Evolutionary conservation across 2,113 vertebrate genomes (phyloP).

Genomic region (Vulpes vulpes): DNA sequence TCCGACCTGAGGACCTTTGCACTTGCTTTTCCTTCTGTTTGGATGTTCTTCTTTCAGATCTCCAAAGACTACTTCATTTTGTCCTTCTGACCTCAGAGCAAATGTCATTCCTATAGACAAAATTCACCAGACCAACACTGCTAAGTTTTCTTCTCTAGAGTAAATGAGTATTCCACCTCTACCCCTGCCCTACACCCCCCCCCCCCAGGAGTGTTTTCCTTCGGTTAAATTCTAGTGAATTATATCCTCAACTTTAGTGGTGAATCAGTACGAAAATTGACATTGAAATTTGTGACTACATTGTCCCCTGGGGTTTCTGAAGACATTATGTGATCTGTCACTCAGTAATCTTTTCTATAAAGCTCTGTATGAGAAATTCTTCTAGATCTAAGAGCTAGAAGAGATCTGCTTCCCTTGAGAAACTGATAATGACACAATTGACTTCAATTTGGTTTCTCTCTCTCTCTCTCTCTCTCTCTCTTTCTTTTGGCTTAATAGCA

Average conservation of each 20-base stretch:
- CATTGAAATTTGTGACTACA: background rate
- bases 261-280: constrained; percentile 22
- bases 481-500: background rate
- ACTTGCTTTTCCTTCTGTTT: background rate
- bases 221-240: constrained; percentile 10
- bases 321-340: background rate
- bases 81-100: background rate
- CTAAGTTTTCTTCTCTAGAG: background rate
- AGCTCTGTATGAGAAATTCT: background rate
- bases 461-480: background rate
- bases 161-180: background rate
- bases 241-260: background rate
- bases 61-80: background rate
- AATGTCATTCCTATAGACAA: background rate
- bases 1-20: background rate
- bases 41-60: background rate
- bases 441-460: background rate
- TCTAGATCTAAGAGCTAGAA: background rate
- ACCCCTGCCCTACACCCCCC: too few species aligned
- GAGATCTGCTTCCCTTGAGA: constrained; percentile 28
- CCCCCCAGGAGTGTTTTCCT: background rate
- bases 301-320: background rate
- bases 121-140: background rate
- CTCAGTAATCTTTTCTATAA: constrained; percentile 11
- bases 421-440: constrained; percentile 9